Conservation (phyloP, 2,113 vertebrate genomes). For the Climacteris rufus region DNA sequence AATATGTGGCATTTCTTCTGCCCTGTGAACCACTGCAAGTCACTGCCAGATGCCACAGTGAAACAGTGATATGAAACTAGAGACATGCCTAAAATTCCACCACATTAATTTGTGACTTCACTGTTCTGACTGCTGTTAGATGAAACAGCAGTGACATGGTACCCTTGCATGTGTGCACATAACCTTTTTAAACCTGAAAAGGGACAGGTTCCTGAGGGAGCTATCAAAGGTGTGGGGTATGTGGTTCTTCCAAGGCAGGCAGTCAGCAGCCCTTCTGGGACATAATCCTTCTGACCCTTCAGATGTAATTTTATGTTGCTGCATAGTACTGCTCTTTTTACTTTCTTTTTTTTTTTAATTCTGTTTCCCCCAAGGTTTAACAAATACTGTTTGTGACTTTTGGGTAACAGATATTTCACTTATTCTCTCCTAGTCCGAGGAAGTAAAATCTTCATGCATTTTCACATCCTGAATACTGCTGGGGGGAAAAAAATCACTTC, state of each 20-base stretch:
- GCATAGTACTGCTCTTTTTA: not conserved
- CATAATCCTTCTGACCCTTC: not conserved
- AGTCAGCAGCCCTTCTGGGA: not conserved
- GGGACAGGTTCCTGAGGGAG: not conserved
- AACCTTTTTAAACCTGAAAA: not conserved
- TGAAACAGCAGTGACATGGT: not conserved
- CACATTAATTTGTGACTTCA: not conserved
- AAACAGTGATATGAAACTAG: not conserved
- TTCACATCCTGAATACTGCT: not conserved
- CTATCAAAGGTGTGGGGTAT: not conserved
- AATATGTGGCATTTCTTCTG: not conserved
- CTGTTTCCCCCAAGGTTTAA: not conserved
- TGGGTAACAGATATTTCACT: not conserved
- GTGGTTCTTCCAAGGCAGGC: not conserved
- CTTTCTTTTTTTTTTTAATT: no score
- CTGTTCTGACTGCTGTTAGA: not conserved
- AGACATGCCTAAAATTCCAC: not conserved
- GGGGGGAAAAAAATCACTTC: not conserved
- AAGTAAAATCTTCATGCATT: not conserved
- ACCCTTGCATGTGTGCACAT: fast-evolving
- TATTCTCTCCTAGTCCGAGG: not conserved
- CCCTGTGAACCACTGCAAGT: not conserved
- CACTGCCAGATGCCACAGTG: not conserved
- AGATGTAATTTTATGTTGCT: not conserved
- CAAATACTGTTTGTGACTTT: not conserved